These are phyloP conservation scores for Alaudala cheleensis DNA, from an alignment of 2,113 vertebrate genomes.

Conservation along the genomic window DNA sequence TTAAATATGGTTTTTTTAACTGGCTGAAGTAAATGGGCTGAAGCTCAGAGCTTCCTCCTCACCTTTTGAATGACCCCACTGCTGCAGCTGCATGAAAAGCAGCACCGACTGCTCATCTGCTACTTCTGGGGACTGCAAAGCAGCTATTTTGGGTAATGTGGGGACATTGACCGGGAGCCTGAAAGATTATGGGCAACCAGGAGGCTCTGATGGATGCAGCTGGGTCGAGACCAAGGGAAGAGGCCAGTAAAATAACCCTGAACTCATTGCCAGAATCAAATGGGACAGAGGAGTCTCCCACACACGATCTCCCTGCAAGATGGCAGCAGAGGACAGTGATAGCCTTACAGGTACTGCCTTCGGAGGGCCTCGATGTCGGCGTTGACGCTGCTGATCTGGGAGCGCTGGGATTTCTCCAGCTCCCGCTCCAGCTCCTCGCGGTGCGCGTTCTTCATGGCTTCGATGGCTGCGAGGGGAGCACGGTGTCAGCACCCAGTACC, in stretches of 20 bases:
- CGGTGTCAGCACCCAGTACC: not conserved
- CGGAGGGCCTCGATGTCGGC: conserved; percentile 90
- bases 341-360: conserved; percentile 86
- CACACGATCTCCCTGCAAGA: rapidly evolving
- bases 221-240: rapidly evolving
- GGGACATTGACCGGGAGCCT: not conserved
- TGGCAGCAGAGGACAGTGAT: rapidly evolving
- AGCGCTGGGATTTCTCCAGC: conserved; percentile 90
- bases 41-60: not conserved
- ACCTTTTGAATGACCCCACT: rapidly evolving
- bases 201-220: not conserved
- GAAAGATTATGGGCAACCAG: not conserved
- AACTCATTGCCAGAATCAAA: not conserved
- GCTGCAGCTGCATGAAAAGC: rapidly evolving
- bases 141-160: not conserved
- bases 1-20: too few species aligned
- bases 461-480: conserved; percentile 80
- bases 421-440: conserved; percentile 88
- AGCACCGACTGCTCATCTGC: not conserved
- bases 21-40: too few species aligned
- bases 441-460: conserved; percentile 99
- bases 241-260: rapidly evolving
- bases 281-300: not conserved
- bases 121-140: not conserved
- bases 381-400: conserved; percentile 90